phyloP scores from a whole-genome alignment of 2,797 vertebrate genomes.

The Cichlasoma orientale region DNA sequence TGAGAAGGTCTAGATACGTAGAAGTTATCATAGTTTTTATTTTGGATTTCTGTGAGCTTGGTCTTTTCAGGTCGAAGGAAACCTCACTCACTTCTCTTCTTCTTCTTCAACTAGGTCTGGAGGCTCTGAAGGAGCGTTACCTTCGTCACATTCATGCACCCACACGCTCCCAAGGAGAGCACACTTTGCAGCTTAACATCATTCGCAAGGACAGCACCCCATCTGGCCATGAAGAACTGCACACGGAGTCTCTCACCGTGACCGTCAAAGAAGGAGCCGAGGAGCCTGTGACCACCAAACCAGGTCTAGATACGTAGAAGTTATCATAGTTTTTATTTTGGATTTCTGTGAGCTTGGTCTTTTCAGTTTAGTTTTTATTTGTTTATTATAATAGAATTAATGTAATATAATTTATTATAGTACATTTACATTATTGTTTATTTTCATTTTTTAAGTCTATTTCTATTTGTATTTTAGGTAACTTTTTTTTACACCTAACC shows the following conservation, averaged over 20 bases:
- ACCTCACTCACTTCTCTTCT: neutral
- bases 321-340: rapidly evolving
- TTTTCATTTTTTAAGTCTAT: no score
- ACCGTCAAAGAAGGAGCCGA: constrained; percentile 84
- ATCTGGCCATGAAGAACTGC: constrained; percentile 88
- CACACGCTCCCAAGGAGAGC: constrained; percentile 71
- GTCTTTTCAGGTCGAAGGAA: no score
- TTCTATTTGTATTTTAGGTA: no score
- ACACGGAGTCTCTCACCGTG: constrained; percentile 81
- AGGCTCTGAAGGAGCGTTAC: constrained; percentile 92
- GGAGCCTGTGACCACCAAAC: constrained; percentile 77
- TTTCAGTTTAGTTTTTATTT: neutral
- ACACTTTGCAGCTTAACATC: constrained; percentile 83
- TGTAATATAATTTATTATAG: neutral
- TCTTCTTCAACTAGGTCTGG: constrained; percentile 80
- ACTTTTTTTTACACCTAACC: no score
- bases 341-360: neutral
- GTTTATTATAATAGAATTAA: neutral
- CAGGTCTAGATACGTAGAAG: constrained; percentile 77
- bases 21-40: no score
- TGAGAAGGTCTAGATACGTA: no score
- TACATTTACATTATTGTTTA: no score
- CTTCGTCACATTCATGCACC: constrained; percentile 84
- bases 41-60: no score
- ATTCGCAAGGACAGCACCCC: constrained; percentile 87